Base-by-base conservation (phyloP, 2,888 invertebrate species). In the Maniola hyperantus region DNA sequence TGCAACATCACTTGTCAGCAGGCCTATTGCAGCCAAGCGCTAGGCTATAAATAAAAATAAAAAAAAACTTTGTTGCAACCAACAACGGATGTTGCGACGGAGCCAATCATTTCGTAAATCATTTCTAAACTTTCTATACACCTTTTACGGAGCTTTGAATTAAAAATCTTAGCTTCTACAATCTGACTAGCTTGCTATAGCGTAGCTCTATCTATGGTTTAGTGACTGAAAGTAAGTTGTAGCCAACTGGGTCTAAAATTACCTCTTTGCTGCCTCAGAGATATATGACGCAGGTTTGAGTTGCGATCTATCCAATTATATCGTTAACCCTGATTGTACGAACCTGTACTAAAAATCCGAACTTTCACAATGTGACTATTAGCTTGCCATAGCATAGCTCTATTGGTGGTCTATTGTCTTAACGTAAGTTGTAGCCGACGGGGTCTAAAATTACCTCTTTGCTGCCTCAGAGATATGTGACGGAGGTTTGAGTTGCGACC, bases 281-380 rank as follows among this genome's bases (percentile, higher is more conserved):
- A 75, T 68, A 64, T 70, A 72, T 67, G 74, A 67, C 63, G 63
- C 55, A 54, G 65, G 70, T 68, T 51, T 61, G 53, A 69, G 48
- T 55, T 57, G 64, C 55, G 39, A 67, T 64, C 68, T 65, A 64
- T 53, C 50, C 64, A 63, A 66, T 71, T 66, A 71, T 59, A 63
- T 58, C 59, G 55, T 44, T 50, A 63, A 63, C 55, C 46, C 53
- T 65, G 57, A 64, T 61, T 60, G 44, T 66, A 20, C 63, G 34
- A 63, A 55, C 63, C n/a, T n/a, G n/a, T n/a, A n/a, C n/a, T n/a
- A n/a, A n/a, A n/a, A n/a, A n/a, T n/a, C n/a, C n/a, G n/a, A n/a
- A n/a, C n/a, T n/a, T n/a, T n/a, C n/a, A n/a, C n/a, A n/a, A n/a
- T n/a, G n/a, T n/a, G n/a, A n/a, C n/a, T n/a, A 59, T 11, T 64